Conservation (phyloP, 2,797 vertebrate genomes). For the Triplophysa yarkandensis region DNA sequence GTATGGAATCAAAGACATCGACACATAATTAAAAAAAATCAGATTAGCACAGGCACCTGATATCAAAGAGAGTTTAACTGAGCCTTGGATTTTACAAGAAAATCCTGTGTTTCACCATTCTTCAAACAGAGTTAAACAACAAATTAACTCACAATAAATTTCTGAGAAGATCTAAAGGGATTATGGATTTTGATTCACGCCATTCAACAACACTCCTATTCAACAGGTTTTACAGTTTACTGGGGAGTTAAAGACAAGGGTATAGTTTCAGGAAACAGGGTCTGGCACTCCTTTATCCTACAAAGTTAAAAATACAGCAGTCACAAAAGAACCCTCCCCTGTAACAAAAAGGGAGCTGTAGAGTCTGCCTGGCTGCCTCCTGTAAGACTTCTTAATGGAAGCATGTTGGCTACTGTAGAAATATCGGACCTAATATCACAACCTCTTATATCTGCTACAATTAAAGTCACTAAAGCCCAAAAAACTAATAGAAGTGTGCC, state of each 20-base stretch:
- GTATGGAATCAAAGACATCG: not conserved
- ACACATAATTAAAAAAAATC: conserved; percentile 24
- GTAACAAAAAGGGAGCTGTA: conserved; percentile 42
- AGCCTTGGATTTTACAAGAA: not conserved
- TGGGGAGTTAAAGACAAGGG: conserved; percentile 12
- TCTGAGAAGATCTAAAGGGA: conserved; percentile 17
- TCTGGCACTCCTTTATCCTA: conserved; percentile 51
- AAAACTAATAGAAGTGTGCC: not conserved
- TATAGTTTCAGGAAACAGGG: conserved; percentile 51
- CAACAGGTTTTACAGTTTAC: conserved; percentile 13
- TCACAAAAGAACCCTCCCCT: conserved; percentile 45
- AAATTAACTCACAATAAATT: conserved; percentile 23
- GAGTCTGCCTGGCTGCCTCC: conserved; percentile 38
- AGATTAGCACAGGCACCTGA: conserved; percentile 25
- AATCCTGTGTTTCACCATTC: conserved; percentile 29
- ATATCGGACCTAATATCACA: conserved; percentile 15
- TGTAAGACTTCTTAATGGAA: conserved; percentile 31
- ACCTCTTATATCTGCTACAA: conserved; percentile 33
- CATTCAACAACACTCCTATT: conserved; percentile 4
- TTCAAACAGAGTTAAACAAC: conserved; percentile 10
- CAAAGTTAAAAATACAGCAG: conserved; percentile 60
- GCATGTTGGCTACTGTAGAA: conserved; percentile 16
- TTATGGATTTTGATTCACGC: not conserved
- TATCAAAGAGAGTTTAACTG: conserved; percentile 24
- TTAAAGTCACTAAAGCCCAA: not conserved